Percentiles rank a stretch among this genome's conserved stretches.
Evolutionary conservation across 2,888 invertebrate genomes (phyloP).

Genomic region (Rhodophaea formosa): DNA sequence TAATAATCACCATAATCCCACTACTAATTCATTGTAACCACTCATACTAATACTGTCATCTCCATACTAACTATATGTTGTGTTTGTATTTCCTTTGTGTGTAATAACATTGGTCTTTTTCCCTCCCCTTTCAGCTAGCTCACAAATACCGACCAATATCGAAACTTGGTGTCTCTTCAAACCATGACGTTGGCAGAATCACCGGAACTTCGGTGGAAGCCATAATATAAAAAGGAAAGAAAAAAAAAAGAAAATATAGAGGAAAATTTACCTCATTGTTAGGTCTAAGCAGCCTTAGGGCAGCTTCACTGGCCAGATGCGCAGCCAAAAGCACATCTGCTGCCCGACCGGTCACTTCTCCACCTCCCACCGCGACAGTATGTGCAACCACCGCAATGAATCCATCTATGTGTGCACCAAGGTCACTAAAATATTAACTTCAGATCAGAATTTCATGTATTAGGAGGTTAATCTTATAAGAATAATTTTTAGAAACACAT

Average conservation of each 20-base stretch:
- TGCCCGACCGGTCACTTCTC: conserved; percentile 89
- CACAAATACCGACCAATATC: too few relatives aligned
- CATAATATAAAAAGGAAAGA: too few relatives aligned
- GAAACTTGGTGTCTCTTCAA: too few relatives aligned
- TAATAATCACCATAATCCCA: too few relatives aligned
- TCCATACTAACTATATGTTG: too few relatives aligned
- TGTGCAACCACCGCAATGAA: conserved; percentile 99
- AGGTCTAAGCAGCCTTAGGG: conserved; percentile 94
- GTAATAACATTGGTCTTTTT: too few relatives aligned
- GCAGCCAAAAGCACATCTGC: conserved; percentile 98
- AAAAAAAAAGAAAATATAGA: not conserved
- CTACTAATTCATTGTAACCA: too few relatives aligned
- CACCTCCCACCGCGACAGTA: conserved; percentile 93
- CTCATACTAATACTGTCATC: too few relatives aligned
- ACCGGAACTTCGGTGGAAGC: too few relatives aligned
- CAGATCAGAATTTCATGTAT: not conserved
- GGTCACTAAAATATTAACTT: conserved; percentile 84
- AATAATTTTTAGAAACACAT: not conserved
- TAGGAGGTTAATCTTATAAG: not conserved
- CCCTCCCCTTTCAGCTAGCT: too few relatives aligned
- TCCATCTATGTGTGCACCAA: conserved; percentile 99
- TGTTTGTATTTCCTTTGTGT: too few relatives aligned
- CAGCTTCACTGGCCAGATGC: conserved; percentile 97
- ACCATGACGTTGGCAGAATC: too few relatives aligned
- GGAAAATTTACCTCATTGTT: conserved; percentile 87